Evolutionary conservation across 2,797 vertebrate genomes (phyloP), one percentile per base, ranked within the genome.

Genomic region (Tokudaia muenninki): DNA sequence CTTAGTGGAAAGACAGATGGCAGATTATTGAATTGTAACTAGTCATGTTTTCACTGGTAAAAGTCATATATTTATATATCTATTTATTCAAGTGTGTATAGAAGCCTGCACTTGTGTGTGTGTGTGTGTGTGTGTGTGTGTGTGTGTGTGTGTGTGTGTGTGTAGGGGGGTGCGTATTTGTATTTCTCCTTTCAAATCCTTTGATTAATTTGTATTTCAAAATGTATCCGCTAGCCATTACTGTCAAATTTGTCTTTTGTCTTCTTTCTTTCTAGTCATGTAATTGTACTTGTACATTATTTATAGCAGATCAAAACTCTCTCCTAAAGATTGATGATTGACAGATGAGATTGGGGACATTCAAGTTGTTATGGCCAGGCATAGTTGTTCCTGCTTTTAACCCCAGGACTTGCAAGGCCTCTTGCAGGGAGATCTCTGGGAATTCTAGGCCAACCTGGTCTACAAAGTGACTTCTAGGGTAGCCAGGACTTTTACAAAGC

Each of bases 321-420:
- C 2, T 80, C 2, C 26, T 93, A 89, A 74, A 94, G 57, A 93
- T 61, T 82, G 75, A 34, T 94, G 12, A 92, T 61, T 34, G 31
- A 67, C 29, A 67, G 13, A 34, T 67, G 31, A 67, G 65, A 6
- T 34, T 67, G 13, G 31, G 29, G 1, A 16, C 5, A 0, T 16
- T 67, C 65, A 14, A 31, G 13, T 1, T 16, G 4, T 5, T 67
- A 6, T 16, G 31, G 29, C 29, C 31, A 67, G 65, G 26, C 1
- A 6, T 34, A 13, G 29, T 67, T 13, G 14, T 31, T 34, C 13
- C 16, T 67, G 29, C 13, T 31, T 34, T 67, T 34, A 34, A 67
- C 65, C 5, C 29, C 13, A 14, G 65, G 4, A 34, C 65, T 67
- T 67, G 31, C 12, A 5, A 34, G 1, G 31, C 31, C 34, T 41